Evolutionary conservation across 2,113 vertebrate genomes (phyloP).

Genomic region (Leptocoma aspasia): DNA sequence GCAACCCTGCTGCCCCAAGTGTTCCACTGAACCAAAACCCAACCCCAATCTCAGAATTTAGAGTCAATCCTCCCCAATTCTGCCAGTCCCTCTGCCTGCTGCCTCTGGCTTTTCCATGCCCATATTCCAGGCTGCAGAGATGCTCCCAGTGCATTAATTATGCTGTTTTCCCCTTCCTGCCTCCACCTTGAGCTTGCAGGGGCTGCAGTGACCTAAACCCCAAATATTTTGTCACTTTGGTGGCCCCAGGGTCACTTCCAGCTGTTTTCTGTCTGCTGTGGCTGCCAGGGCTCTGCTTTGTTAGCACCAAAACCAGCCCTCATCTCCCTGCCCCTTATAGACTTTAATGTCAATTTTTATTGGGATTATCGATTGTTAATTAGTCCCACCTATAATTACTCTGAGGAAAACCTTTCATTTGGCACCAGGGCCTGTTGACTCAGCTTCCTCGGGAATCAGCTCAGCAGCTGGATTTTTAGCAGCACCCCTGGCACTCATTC

Average conservation of each 20-base stretch:
- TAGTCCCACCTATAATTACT: background rate
- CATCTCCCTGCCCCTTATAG: background rate
- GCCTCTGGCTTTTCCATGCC: background rate
- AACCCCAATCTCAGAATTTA: background rate
- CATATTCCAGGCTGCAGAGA: background rate
- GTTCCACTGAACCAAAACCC: background rate
- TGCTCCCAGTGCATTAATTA: background rate
- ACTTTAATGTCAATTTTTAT: background rate
- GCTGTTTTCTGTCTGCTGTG: background rate
- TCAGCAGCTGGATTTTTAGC: background rate
- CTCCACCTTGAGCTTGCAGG: background rate
- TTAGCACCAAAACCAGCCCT: background rate
- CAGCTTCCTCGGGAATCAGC: background rate
- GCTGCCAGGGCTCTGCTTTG: background rate
- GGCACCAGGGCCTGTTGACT: background rate
- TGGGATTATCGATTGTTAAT: background rate
- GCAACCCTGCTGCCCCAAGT: background rate
- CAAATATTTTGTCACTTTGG: background rate
- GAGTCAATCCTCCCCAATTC: background rate
- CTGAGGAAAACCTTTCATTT: background rate
- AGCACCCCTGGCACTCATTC: background rate
- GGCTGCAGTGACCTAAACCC: background rate
- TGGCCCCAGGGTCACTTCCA: background rate
- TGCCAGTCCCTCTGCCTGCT: background rate
- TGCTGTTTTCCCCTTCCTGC: background rate